Evolutionary conservation across 2,113 vertebrate genomes (phyloP).

Genomic region (Pongo pygmaeus): DNA sequence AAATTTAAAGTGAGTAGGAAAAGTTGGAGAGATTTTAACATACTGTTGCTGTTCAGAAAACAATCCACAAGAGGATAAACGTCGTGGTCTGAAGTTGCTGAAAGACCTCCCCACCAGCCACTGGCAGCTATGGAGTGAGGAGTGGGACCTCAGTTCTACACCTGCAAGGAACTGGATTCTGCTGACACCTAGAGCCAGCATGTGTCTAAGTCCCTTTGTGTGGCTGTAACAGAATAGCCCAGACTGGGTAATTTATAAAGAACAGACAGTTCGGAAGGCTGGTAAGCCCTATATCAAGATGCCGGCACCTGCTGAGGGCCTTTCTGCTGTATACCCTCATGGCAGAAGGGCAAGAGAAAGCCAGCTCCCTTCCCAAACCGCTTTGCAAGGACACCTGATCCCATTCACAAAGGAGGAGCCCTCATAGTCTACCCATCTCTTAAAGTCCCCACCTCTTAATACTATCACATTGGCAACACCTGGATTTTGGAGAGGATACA

Average conservation of each 20-base stretch:
- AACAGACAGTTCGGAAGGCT: neutral
- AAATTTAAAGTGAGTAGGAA: neutral
- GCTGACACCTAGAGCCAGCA: neutral
- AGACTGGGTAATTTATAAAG: neutral
- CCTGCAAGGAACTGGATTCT: neutral
- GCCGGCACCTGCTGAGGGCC: accelerated
- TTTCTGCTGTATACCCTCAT: neutral
- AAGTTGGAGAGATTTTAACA: too few relatives aligned
- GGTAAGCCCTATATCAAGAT: neutral
- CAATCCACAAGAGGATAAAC: neutral
- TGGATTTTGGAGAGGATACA: neutral
- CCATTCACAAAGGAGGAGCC: neutral
- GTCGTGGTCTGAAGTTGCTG: neutral
- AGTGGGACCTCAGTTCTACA: neutral
- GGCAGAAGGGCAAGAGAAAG: neutral
- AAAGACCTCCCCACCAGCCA: neutral
- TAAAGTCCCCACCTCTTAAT: neutral
- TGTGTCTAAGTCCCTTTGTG: neutral
- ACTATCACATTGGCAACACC: neutral
- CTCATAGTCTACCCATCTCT: too few relatives aligned
- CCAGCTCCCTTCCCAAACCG: neutral
- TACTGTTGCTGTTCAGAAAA: neutral
- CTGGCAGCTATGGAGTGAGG: neutral
- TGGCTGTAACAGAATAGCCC: neutral
- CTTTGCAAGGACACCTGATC: neutral